phyloP scores from a whole-genome alignment of 2,113 vertebrate species.

The Vicugna pacos region DNA sequence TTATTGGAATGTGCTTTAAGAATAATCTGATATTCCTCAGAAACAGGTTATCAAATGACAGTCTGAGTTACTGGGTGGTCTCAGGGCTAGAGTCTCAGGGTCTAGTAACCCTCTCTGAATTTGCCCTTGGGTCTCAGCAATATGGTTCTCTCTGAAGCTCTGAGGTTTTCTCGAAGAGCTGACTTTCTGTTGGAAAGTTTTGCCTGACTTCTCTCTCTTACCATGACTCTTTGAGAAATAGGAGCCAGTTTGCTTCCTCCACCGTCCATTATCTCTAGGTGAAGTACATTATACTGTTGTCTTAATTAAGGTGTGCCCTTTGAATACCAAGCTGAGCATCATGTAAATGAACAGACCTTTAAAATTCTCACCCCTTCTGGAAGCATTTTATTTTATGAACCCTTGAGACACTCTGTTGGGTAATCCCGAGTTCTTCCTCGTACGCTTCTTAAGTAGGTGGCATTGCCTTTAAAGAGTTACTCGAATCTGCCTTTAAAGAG shows the following conservation, averaged over 20 bases:
- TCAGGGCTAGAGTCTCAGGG: background rate
- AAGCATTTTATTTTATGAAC: constrained; percentile 30
- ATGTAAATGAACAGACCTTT: constrained; percentile 46
- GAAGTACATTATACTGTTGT: background rate
- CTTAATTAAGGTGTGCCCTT: background rate
- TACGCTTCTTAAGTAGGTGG: background rate
- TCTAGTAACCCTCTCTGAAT: background rate
- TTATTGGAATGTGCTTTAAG: constrained; percentile 53
- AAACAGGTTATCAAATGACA: constrained; percentile 34
- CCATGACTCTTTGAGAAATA: constrained; percentile 16
- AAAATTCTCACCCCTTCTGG: constrained; percentile 51
- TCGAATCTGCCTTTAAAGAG: background rate
- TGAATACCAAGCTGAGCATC: background rate
- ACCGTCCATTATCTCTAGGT: background rate
- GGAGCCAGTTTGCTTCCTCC: background rate
- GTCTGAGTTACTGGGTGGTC: background rate
- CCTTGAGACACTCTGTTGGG: background rate
- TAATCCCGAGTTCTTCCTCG: constrained; percentile 28
- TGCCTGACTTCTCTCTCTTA: background rate
- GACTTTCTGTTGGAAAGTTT: constrained; percentile 18
- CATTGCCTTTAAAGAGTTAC: background rate
- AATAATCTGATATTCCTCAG: constrained; percentile 35
- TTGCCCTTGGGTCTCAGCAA: background rate
- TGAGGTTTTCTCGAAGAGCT: background rate
- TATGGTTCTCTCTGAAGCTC: background rate